These are phyloP conservation scores for Melanaphis sacchari DNA, from an alignment of 1,140 invertebrate genomes.

Conservation along the genomic window DNA sequence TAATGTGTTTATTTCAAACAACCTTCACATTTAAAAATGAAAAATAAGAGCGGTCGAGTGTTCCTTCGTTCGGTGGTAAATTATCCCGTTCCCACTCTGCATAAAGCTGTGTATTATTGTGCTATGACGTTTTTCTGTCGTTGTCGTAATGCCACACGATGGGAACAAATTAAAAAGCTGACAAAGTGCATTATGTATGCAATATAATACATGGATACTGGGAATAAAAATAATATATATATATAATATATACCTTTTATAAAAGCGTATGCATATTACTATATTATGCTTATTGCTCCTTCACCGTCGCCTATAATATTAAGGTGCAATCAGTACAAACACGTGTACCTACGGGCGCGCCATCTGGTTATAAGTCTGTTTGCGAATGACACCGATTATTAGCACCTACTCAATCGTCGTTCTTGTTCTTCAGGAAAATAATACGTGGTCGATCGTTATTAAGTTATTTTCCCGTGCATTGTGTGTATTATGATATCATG, in stretches of 20 bases:
- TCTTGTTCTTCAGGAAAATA: not conserved
- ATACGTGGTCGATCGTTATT: not conserved
- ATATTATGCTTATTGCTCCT: not conserved
- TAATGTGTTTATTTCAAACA: not conserved
- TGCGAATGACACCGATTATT: not conserved
- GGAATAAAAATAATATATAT: not conserved
- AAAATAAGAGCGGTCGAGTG: not conserved
- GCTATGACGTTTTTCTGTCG: not conserved
- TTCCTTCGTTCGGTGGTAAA: not conserved
- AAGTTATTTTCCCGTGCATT: not conserved
- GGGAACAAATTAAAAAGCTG: slow-evolving; percentile 7
- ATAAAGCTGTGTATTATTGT: not conserved
- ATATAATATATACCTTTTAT: not conserved
- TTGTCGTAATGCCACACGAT: not conserved
- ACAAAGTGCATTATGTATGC: not conserved
- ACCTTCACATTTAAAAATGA: slow-evolving; percentile 19
- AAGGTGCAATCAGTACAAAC: not conserved
- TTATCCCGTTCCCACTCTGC: not conserved
- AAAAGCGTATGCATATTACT: not conserved
- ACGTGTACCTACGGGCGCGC: not conserved
- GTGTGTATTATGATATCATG: not conserved
- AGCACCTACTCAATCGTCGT: not conserved
- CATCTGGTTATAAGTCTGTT: not conserved
- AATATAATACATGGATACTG: not conserved
- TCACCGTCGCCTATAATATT: not conserved